Percentiles rank a stretch among this genome's conserved stretches.
These are phyloP conservation scores for Cabera pusaria DNA, from an alignment of 2,888 invertebrate species.

Conservation along the genomic window DNA sequence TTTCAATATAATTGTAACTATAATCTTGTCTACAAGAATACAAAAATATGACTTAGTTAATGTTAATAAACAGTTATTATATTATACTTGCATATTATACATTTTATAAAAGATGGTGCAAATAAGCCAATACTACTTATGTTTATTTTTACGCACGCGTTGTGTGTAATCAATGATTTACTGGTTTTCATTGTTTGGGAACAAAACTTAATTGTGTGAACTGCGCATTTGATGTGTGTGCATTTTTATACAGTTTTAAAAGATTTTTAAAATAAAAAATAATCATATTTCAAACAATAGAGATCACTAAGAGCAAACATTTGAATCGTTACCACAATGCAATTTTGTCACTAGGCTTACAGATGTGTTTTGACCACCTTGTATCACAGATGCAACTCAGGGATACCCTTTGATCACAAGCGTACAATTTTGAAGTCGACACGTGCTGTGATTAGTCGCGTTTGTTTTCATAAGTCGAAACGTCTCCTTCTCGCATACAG, in stretches of 20 bases:
- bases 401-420: slow-evolving; percentile 74
- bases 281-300: slow-evolving; percentile 39
- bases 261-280: slow-evolving; percentile 23
- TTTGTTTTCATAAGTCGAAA: slow-evolving; percentile 80
- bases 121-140: no score
- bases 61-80: no score
- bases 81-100: slow-evolving; percentile 4
- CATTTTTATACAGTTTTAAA: slow-evolving; percentile 5
- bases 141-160: slow-evolving; percentile 25
- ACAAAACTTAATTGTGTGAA: slow-evolving; percentile 13
- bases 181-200: slow-evolving; percentile 7
- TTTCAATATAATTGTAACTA: no score
- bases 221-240: slow-evolving; percentile 8
- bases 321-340: slow-evolving; percentile 66
- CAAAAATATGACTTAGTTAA: no score
- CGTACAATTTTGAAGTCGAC: slow-evolving; percentile 69
- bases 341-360: slow-evolving; percentile 76
- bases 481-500: slow-evolving; percentile 93
- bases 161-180: slow-evolving; percentile 14
- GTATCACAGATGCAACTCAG: slow-evolving; percentile 80
- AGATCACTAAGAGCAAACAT: slow-evolving; percentile 66
- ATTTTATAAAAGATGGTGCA: no score
- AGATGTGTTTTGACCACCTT: slow-evolving; percentile 77
- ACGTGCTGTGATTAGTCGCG: slow-evolving; percentile 74
- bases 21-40: no score